Evolutionary conservation across 2,888 invertebrate genomes (phyloP), one percentile per base, ranked within the genome.

Genomic region (Synergus itoensis): DNA sequence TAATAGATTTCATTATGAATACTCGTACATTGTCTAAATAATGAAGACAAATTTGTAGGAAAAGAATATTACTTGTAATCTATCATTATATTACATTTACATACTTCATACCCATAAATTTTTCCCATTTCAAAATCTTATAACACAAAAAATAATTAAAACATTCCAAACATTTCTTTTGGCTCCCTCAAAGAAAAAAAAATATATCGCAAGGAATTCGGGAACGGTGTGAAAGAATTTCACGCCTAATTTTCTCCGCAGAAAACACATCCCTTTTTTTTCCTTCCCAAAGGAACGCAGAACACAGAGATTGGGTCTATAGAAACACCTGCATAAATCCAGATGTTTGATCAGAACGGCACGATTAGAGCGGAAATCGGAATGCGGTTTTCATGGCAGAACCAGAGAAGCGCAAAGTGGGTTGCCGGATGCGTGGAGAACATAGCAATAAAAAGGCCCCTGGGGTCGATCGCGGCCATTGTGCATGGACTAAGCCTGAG

Each of bases 401-500:
- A 76, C 77, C 63, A 81, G 79, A 76, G 79, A 76, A 81, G 78
- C 79, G 84, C 82, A 84, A 81, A 79, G 82, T 77, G 80, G 67
- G 78, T 80, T 75, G 80, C 82, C 78, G 63, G 78, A 79, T 73
- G 53, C 48, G 53, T 73, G 53, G 73, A 77, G n/a, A 79, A 77
- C n/a, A 77, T 28, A 43, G 77, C 79, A 84, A 81, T 82, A 84
- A 87, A 83, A 81, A 83, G 80, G 84, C 84, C 87, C 82, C 81
- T 82, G 84, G 84, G 83, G 82, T 79, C 75, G 83, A 85, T 86
- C 83, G 83, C 86, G 81, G 84, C 87, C 88, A 87, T 87, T 86
- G 85, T 84, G 81, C 86, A 75, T 81, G 77, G 86, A 84, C 81
- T 79, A 77, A 80, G 84, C 77, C 73, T 79, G 82, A 60, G 88